Evolutionary conservation across 2,797 vertebrate genomes (phyloP), one percentile per base, ranked within the genome.

Genomic region (Crocidura indochinensis): DNA sequence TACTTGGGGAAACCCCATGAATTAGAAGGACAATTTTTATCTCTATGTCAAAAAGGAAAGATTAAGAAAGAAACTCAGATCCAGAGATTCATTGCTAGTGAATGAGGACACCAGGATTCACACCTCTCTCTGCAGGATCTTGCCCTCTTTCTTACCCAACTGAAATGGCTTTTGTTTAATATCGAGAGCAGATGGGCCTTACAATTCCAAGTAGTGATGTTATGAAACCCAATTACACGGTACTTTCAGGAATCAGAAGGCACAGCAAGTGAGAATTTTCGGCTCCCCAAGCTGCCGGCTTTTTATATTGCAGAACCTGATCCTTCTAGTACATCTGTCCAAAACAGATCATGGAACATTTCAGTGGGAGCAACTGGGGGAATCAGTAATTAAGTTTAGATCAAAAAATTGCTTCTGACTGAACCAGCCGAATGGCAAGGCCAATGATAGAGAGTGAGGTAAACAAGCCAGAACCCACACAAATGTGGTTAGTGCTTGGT

Each of bases 361-460:
- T 68, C 29, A 20, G 9, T 44, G 77, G 51, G 47, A 92, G 88
- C 88, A 88, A 69, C 27, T 17, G 47, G 14, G 49, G 91, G 71
- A 73, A 44, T 83, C 86, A 90, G 94, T 38, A 92, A 92, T 91
- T 90, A 94, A 88, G 86, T 82, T 91, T 83, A 89, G 79, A 69
- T 78, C 49, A 44, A 95, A 75, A 93, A 95, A 95, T 93, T 71
- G 84, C 87, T 94, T 92, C 89, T 68, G 76, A 92, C 65, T 91
- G 84, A 84, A 87, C 46, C 83, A 94, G 82, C 81, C 47, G 81
- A 64, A 68, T 91, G 94, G 51, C 46, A 60, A 47, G 80, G 88
- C 51, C 69, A 95, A 96, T 79, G 84, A 85, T 91, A 87, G 87
- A 85, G 73, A 72, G 87, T 74, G 72, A 91, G 82, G 80, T 91